Conservation (phyloP, 2,113 vertebrate genomes). For the Vimba vimba region DNA sequence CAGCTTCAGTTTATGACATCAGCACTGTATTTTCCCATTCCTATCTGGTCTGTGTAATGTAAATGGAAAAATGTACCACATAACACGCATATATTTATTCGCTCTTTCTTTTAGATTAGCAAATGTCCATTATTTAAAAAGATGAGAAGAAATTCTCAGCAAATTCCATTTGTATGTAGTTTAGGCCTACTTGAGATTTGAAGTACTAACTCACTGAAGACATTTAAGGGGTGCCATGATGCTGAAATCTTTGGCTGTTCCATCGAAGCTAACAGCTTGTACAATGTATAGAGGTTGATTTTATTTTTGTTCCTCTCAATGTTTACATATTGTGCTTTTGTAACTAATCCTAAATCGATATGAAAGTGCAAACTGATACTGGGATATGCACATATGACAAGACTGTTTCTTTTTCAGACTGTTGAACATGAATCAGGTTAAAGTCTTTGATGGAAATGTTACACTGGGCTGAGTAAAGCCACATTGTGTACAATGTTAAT, state of each 20-base stretch:
- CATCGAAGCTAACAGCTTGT: slow-evolving; percentile 35
- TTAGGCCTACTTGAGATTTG: slow-evolving; percentile 38
- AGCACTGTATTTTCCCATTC: not conserved
- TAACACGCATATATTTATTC: not conserved
- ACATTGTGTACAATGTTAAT: slow-evolving; percentile 31
- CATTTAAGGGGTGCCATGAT: slow-evolving; percentile 50
- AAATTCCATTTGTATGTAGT: slow-evolving; percentile 16
- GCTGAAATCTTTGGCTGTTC: slow-evolving; percentile 49
- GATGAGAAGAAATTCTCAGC: not conserved
- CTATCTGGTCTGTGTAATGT: slow-evolving; percentile 2
- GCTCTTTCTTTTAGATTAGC: not conserved
- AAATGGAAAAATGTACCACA: slow-evolving; percentile 3
- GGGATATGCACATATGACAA: slow-evolving; percentile 55
- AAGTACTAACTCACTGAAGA: slow-evolving; percentile 50
- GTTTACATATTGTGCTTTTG: slow-evolving; percentile 62
- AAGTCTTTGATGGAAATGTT: slow-evolving; percentile 48
- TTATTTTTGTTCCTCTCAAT: slow-evolving; percentile 50
- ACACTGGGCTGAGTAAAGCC: slow-evolving; percentile 43
- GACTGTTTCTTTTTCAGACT: slow-evolving; percentile 56
- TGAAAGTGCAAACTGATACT: slow-evolving; percentile 54
- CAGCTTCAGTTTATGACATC: slow-evolving; percentile 1
- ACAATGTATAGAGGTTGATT: slow-evolving; percentile 37
- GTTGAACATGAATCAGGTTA: slow-evolving; percentile 53
- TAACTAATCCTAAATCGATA: slow-evolving; percentile 51
- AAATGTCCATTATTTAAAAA: not conserved